A percentile compares a stretch with the other conserved stretches of the same genome.
phyloP scores from a whole-genome alignment of 2,888 invertebrate genomes.

The Operophtera brumata region DNA sequence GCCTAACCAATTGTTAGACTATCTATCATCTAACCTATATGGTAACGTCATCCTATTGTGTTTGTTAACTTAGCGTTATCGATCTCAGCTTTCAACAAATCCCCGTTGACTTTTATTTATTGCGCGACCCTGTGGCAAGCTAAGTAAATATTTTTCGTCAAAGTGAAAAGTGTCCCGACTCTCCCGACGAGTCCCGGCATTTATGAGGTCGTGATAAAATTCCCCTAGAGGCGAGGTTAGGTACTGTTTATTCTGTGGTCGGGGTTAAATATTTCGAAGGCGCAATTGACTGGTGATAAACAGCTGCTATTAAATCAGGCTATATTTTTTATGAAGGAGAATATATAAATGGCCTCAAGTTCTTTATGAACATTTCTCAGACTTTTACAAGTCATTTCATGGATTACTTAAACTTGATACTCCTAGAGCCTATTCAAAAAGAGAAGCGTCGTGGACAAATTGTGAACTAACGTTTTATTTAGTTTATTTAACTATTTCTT shows the following conservation, averaged over 20 bases:
- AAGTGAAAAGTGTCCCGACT: not conserved
- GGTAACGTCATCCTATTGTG: too few relatives aligned
- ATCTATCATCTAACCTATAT: too few relatives aligned
- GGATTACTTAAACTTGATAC: too few relatives aligned
- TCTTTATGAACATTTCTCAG: constrained; percentile 1
- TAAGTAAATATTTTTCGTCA: constrained; percentile 1
- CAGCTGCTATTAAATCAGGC: not conserved
- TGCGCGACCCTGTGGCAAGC: constrained; percentile 1
- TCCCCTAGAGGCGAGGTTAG: not conserved
- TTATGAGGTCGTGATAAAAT: constrained; percentile 14
- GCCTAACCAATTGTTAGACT: too few relatives aligned
- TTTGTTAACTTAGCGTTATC: not conserved
- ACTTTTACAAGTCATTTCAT: not conserved
- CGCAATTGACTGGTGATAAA: constrained; percentile 3
- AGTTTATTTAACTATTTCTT: too few relatives aligned
- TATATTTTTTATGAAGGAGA: not conserved
- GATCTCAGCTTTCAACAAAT: constrained; percentile 3
- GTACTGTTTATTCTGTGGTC: too few relatives aligned
- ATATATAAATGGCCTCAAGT: not conserved
- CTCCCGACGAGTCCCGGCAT: not conserved
- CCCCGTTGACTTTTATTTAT: constrained; percentile 9
- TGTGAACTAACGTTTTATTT: too few relatives aligned
- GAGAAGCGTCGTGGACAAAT: too few relatives aligned
- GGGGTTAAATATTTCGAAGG: not conserved
- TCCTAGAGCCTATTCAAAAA: too few relatives aligned